Evolutionary conservation across 1,140 invertebrate species (phyloP).

Genomic region (Philotrypesis tridentata): DNA sequence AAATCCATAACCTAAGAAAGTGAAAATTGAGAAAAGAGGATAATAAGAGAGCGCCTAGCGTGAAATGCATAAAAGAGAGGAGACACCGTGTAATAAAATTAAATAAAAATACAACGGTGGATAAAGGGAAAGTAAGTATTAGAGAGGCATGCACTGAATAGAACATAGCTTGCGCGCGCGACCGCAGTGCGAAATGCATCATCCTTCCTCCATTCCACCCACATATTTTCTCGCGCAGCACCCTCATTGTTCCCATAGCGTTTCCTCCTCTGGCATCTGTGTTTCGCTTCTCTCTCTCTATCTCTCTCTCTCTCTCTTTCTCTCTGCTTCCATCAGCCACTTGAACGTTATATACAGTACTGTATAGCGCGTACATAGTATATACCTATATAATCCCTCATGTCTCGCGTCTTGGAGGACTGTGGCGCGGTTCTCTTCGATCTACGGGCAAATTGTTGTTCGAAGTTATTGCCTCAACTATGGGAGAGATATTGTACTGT

Average conservation of each 20-base stretch:
- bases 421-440: background rate
- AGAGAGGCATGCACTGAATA: slow-evolving; percentile 25
- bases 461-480: background rate
- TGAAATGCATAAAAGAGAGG: too few relatives aligned
- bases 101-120: background rate
- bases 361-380: too few relatives aligned
- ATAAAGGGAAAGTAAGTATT: background rate
- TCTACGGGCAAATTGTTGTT: background rate
- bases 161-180: slow-evolving; percentile 46
- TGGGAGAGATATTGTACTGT: background rate
- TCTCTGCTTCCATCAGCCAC: slow-evolving; percentile 15
- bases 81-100: too few relatives aligned
- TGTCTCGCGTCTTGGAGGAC: background rate
- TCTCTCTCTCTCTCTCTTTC: slow-evolving; percentile 24
- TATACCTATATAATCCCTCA: too few relatives aligned
- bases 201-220: background rate
- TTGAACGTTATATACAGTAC: background rate
- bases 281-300: slow-evolving; percentile 27
- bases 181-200: slow-evolving; percentile 37
- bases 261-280: slow-evolving; percentile 17
- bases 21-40: too few relatives aligned
- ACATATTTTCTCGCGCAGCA: slow-evolving; percentile 1
- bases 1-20: too few relatives aligned
- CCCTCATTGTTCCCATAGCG: background rate
- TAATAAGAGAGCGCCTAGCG: too few relatives aligned